Base-by-base conservation (phyloP, 2,797 vertebrate species). In the Gallinago nigripennis region DNA sequence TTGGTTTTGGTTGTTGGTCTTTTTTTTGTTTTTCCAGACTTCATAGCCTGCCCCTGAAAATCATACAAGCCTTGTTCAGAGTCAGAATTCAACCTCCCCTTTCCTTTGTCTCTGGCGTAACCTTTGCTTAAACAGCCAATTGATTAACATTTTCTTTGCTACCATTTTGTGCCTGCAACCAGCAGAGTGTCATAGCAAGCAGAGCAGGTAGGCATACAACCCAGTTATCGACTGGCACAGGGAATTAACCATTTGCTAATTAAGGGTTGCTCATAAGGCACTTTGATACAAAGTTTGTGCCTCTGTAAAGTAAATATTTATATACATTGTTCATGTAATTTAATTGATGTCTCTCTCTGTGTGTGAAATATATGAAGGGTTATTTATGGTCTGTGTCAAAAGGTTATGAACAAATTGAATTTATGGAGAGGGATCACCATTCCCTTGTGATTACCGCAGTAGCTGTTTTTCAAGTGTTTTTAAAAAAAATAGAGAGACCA, bases 371-470 rank as follows among this genome's bases (percentile, higher is more conserved):
- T 63, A 69, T 51, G 35, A 86, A 79, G 41, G 41, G 30, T 48
- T 94, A 85, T 92, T 89, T 89, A 85, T 80, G 61, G 10, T 31
- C 79, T 45, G 37, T 86, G 79, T 50, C 76, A 82, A 84, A 89
- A 82, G 57, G 31, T 85, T 92, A 73, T 37, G 72, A 80, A 71
- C 51, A 82, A 94, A 88, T 53, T 90, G 21, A 60, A 66, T 77
- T 91, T 73, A 64, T 75, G 33, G 21, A 91, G 58, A 87, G 14
- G 9, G 30, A 65, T 61, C 41, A 20, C 21, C 56, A 18, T 43
- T 76, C 56, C 46, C 45, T 56, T 65, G 37, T 46, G 73, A 61
- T 50, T 39, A 43, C 3, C 2, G 25, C 46, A 85, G 33, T 33
- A 48, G 64, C 0, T 69, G 17, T 31, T 89, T 86, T 80, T 72